Conservation (phyloP, 2,888 invertebrate species). For the Aphodius granarius region DNA sequence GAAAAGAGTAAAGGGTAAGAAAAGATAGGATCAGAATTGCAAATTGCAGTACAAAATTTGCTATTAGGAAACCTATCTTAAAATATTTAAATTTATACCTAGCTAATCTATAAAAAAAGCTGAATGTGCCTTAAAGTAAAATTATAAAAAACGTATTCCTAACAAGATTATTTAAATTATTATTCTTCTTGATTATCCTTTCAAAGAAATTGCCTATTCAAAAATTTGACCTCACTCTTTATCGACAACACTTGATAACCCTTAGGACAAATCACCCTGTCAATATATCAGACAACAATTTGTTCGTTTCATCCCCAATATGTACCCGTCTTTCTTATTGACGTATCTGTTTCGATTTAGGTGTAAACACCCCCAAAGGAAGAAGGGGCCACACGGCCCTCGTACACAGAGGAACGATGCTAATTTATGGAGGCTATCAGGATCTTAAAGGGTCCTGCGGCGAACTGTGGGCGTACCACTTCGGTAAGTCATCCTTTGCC, state of each 20-base stretch:
- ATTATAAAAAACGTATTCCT: neutral
- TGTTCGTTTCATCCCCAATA: conserved; percentile 20
- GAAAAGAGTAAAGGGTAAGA: neutral
- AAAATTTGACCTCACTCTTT: neutral
- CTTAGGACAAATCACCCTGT: neutral
- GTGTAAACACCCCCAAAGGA: conserved; percentile 67
- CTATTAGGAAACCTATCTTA: neutral
- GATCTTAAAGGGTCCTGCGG: conserved; percentile 82
- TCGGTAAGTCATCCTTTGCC: conserved; percentile 60
- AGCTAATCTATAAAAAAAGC: neutral
- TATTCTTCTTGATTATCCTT: neutral
- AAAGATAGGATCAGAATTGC: neutral
- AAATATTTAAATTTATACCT: neutral
- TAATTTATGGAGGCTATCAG: conserved; percentile 86
- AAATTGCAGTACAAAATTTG: neutral
- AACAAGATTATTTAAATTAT: neutral
- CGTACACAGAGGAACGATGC: conserved; percentile 75
- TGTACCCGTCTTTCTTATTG: neutral
- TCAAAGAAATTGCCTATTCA: neutral
- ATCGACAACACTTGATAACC: neutral
- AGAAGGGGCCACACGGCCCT: conserved; percentile 83
- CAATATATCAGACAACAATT: neutral
- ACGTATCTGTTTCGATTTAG: conserved; percentile 34
- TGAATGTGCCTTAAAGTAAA: neutral
- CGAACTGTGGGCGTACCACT: conserved; percentile 86